Percentiles rank a stretch among this genome's conserved stretches.
Evolutionary conservation across 2,113 vertebrate genomes (phyloP).

Genomic region (Grus americana): DNA sequence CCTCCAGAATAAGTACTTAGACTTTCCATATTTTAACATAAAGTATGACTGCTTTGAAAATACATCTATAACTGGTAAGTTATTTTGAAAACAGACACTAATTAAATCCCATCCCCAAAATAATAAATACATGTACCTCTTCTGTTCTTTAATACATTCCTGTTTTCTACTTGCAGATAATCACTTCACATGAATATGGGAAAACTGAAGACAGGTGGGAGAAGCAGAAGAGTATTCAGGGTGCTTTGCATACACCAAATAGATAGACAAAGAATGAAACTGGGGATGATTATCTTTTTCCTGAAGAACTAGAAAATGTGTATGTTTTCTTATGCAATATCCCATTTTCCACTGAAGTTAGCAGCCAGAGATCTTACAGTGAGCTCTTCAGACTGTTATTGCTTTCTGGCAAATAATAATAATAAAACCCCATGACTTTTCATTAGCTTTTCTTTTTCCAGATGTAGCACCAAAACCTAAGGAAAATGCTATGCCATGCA

Average conservation of each 20-base stretch:
- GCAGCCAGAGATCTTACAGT: not conserved
- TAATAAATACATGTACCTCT: not conserved
- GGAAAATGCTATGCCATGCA: not conserved
- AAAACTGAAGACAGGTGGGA: conserved; percentile 55
- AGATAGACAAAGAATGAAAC: not conserved
- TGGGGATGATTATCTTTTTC: not conserved
- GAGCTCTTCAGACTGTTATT: not conserved
- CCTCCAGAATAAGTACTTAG: not conserved
- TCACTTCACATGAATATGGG: conserved; percentile 40
- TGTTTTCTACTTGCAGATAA: conserved; percentile 47
- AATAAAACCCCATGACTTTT: not conserved
- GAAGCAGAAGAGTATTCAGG: conserved; percentile 57
- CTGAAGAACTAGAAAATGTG: not conserved
- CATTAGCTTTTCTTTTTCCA: not conserved
- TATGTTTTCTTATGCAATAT: not conserved
- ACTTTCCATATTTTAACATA: not conserved
- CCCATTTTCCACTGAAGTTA: not conserved
- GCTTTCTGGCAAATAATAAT: not conserved
- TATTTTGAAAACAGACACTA: not conserved
- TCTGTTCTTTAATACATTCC: not conserved
- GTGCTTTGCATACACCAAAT: conserved; percentile 27
- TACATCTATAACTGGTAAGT: not conserved
- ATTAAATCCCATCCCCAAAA: not conserved
- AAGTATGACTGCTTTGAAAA: not conserved
- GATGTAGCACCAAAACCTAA: not conserved